phyloP scores from a whole-genome alignment of 30 jellyfish, hydroid and myxozoan genomes.

The Aurelia sp. region DNA sequence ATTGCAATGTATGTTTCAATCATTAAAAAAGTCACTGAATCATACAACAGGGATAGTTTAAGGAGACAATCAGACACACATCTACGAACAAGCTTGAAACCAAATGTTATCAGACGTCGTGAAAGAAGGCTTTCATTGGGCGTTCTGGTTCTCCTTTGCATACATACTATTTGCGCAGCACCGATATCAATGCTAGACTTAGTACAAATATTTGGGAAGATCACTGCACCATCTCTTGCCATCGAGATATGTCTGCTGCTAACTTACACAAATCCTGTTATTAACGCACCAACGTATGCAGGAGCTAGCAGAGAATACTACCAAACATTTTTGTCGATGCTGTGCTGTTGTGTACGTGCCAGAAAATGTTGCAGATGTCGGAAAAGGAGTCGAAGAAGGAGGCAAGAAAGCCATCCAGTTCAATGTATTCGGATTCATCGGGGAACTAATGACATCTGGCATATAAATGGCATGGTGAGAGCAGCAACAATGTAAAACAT shows the following conservation, averaged over 20 bases:
- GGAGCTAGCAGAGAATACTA: conserved; percentile 58
- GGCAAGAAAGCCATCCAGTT: too few species aligned
- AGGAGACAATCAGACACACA: background rate
- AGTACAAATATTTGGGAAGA: conserved; percentile 28
- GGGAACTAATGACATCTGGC: too few species aligned
- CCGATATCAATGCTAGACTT: conserved; percentile 54
- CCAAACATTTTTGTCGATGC: conserved; percentile 18
- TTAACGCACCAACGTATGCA: conserved; percentile 66
- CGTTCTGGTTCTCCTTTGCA: conserved; percentile 26
- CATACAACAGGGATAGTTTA: background rate
- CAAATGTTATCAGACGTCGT: conserved; percentile 14
- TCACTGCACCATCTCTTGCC: conserved; percentile 43
- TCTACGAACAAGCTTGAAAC: conserved; percentile 46
- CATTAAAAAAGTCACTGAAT: conserved; percentile 9
- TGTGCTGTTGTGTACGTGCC: conserved; percentile 42
- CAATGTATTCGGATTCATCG: too few species aligned
- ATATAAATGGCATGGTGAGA: too few species aligned
- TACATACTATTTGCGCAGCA: conserved; percentile 39
- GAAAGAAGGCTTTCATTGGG: conserved; percentile 56
- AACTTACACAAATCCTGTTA: conserved; percentile 56
- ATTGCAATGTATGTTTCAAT: conserved; percentile 25
- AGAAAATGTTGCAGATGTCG: too few species aligned
- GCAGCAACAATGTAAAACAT: too few species aligned
- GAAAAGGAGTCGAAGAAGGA: too few species aligned
- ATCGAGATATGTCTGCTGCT: conserved; percentile 45